phyloP scores from a whole-genome alignment of 2,888 invertebrate genomes.

The Polylopha cassiicola region DNA sequence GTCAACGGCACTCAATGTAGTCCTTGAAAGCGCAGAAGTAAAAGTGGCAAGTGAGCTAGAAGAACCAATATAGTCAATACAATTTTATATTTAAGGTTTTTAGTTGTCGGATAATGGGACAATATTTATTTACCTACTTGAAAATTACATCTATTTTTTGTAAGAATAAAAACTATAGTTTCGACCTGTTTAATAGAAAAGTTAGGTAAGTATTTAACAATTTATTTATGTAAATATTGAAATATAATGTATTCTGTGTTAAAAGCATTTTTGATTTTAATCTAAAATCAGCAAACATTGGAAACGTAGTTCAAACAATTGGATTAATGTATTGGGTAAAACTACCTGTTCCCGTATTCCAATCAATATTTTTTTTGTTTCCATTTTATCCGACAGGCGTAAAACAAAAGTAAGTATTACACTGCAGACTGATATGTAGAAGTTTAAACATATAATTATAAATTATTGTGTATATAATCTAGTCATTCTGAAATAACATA shows the following conservation, averaged over 20 bases:
- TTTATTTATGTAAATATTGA: too few relatives aligned
- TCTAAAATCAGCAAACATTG: too few relatives aligned
- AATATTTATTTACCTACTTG: too few relatives aligned
- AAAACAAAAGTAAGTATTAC: constrained; percentile 32
- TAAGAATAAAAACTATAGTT: too few relatives aligned
- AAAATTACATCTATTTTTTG: too few relatives aligned
- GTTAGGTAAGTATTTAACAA: too few relatives aligned
- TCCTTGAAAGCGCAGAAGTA: constrained; percentile 20
- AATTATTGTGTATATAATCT: constrained; percentile 41
- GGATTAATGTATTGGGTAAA: too few relatives aligned
- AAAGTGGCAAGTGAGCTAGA: constrained; percentile 40
- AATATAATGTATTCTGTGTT: too few relatives aligned
- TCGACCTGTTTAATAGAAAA: too few relatives aligned
- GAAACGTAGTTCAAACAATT: too few relatives aligned
- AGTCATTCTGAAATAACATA: constrained; percentile 21
- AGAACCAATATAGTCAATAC: constrained; percentile 34
- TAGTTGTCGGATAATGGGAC: constrained; percentile 15
- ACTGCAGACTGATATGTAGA: constrained; percentile 74
- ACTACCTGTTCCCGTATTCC: too few relatives aligned
- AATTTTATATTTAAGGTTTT: constrained; percentile 14
- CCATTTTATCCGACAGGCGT: constrained; percentile 7
- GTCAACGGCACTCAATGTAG: constrained; percentile 50
- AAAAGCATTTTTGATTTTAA: too few relatives aligned
- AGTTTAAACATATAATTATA: constrained; percentile 45
- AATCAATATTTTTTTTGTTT: background rate